phyloP scores from a whole-genome alignment of 2,113 vertebrate genomes.

The Mugil cephalus region DNA sequence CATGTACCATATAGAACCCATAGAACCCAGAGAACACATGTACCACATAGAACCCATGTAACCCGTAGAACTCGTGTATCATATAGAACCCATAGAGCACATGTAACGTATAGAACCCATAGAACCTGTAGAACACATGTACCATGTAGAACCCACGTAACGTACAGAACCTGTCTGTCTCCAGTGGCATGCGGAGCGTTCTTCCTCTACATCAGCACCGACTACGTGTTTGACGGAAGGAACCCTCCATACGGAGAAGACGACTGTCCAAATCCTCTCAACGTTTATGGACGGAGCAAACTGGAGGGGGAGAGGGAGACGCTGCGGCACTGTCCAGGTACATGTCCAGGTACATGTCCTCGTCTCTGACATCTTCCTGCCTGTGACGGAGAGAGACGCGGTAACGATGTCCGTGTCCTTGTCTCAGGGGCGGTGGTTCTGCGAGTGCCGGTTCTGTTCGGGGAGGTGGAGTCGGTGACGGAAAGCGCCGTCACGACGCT shows the following conservation, averaged over 20 bases:
- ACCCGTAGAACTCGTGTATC: too few species aligned
- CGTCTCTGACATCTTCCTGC: not conserved
- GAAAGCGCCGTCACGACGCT: conserved; percentile 93
- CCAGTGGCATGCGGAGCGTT: conserved; percentile 81
- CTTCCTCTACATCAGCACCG: conserved; percentile 95
- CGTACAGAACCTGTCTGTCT: not conserved
- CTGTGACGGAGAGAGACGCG: not conserved
- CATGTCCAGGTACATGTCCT: conserved; percentile 14
- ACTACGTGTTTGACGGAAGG: conserved; percentile 97
- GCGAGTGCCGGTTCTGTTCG: conserved; percentile 92
- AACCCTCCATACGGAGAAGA: conserved; percentile 94
- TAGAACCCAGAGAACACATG: too few species aligned
- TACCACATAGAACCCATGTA: too few species aligned
- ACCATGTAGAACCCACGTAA: too few species aligned
- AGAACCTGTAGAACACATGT: too few species aligned
- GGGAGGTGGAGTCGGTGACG: conserved; percentile 91
- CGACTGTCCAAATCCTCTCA: conserved; percentile 91
- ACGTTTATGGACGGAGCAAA: conserved; percentile 94
- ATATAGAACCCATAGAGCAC: too few species aligned
- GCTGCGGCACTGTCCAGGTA: conserved; percentile 91
- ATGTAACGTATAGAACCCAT: too few species aligned
- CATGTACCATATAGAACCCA: too few species aligned
- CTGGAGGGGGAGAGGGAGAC: conserved; percentile 93
- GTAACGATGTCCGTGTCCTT: conserved; percentile 45
- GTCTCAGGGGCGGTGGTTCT: conserved; percentile 89